Conservation (phyloP, 2,113 vertebrate genomes). For the Notothenia coriiceps region DNA sequence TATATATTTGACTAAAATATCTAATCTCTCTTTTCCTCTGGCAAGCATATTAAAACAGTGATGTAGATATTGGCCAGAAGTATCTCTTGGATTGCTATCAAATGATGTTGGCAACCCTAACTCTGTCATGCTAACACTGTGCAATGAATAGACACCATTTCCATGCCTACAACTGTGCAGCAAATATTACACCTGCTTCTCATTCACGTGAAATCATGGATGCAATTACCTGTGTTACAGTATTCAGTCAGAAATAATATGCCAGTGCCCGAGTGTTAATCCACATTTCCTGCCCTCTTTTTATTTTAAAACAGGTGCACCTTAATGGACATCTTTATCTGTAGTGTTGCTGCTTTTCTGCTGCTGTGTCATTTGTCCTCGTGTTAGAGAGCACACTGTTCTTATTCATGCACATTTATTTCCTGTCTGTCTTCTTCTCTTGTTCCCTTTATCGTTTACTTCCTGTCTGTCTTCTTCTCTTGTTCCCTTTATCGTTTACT, state of each 20-base stretch:
- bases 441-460: too few species aligned
- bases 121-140: slow-evolving; percentile 38
- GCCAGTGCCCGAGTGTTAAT: slow-evolving; percentile 18
- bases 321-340: not conserved
- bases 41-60: slow-evolving; percentile 14
- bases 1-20: not conserved
- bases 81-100: slow-evolving; percentile 43
- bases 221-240: slow-evolving; percentile 49
- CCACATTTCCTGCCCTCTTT: not conserved
- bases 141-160: slow-evolving; percentile 60
- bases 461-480: too few species aligned
- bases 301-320: not conserved
- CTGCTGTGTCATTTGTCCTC: not conserved
- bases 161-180: slow-evolving; percentile 27
- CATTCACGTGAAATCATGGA: slow-evolving; percentile 47
- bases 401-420: slow-evolving; percentile 15
- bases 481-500: too few species aligned
- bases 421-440: too few species aligned
- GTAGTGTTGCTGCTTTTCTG: not conserved
- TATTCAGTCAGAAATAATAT: slow-evolving; percentile 27
- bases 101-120: slow-evolving; percentile 28
- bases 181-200: slow-evolving; percentile 55
- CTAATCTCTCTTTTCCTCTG: not conserved
- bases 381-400: slow-evolving; percentile 17
- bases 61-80: slow-evolving; percentile 1